Evolutionary conservation across 2,113 vertebrate species (phyloP).

Genomic region (Chaenogobius annularis): DNA sequence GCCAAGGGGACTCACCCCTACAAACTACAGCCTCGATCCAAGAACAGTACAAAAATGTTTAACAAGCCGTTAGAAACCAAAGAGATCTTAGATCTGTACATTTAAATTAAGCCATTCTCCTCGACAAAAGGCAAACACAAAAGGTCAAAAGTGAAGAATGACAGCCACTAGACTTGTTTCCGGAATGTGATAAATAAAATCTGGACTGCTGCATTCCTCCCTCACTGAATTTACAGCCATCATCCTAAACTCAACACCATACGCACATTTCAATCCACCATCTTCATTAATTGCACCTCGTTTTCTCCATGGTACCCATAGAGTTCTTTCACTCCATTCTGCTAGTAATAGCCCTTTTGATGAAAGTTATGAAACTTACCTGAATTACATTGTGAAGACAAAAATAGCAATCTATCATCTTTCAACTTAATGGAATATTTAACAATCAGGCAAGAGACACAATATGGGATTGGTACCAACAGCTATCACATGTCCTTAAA

Average conservation of each 20-base stretch:
- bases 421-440: constrained; percentile 56
- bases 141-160: constrained; percentile 23
- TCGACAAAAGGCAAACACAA: constrained; percentile 33
- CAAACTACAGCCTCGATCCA: background rate
- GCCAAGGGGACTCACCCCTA: background rate
- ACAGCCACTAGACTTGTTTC: constrained; percentile 25
- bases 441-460: constrained; percentile 60
- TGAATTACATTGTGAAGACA: constrained; percentile 75
- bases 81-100: constrained; percentile 3
- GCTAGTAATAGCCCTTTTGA: constrained; percentile 80
- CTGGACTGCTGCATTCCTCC: constrained; percentile 46
- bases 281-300: constrained; percentile 54
- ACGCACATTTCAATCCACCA: constrained; percentile 22
- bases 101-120: constrained; percentile 21
- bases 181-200: constrained; percentile 42
- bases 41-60: background rate
- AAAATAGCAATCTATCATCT: constrained; percentile 48
- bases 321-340: constrained; percentile 57
- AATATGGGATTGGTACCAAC: constrained; percentile 65
- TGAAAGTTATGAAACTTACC: constrained; percentile 76
- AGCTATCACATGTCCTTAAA: constrained; percentile 49
- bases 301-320: constrained; percentile 48
- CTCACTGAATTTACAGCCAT: constrained; percentile 40
- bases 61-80: background rate
- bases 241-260: constrained; percentile 31